phyloP scores from a whole-genome alignment of 2,113 vertebrate species.

The Morphnarchus princeps region DNA sequence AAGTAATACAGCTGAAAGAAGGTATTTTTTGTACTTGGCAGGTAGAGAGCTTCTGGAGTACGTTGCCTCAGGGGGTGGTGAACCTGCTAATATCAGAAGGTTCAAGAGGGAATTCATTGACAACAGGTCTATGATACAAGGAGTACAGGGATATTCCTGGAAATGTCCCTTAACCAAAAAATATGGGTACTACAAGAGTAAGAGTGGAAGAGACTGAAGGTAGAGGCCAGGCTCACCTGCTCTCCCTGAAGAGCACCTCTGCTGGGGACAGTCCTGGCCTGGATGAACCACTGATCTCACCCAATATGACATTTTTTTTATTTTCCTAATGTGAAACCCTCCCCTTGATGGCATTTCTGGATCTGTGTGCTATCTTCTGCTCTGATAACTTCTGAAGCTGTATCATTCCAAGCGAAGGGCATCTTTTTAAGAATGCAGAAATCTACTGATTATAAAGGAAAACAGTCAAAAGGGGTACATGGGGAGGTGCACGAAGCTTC shows the following conservation, averaged over 20 bases:
- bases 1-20: neutral
- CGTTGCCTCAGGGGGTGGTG: neutral
- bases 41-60: neutral
- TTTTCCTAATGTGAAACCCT: neutral
- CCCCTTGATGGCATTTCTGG: neutral
- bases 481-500: neutral
- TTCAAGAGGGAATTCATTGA: neutral
- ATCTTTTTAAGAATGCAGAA: neutral
- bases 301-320: neutral
- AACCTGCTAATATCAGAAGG: neutral
- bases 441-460: neutral
- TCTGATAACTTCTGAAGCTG: neutral
- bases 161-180: neutral
- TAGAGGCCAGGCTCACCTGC: neutral
- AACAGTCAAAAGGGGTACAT: neutral
- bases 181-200: neutral
- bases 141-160: neutral
- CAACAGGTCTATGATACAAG: neutral
- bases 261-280: neutral
- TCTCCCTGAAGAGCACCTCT: neutral
- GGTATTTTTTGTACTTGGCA: neutral
- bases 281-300: neutral
- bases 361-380: neutral
- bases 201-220: neutral
- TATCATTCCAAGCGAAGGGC: neutral